Evolutionary conservation across 2,113 vertebrate genomes (phyloP).

Genomic region (Ondatra zibethicus): DNA sequence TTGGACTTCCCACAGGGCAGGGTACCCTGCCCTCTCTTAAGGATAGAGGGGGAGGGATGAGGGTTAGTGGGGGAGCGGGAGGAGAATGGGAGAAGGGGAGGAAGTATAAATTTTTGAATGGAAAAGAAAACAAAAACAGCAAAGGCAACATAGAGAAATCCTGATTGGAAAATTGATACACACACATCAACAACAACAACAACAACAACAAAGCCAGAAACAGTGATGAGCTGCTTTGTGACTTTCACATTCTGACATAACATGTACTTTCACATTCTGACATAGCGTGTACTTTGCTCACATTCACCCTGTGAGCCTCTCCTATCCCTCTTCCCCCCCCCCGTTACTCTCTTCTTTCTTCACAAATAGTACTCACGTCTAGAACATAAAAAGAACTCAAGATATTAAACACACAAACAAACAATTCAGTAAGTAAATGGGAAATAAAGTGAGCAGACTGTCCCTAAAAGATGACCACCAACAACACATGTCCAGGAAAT

Average conservation of each 20-base stretch:
- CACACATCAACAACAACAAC: not conserved
- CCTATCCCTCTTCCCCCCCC: no score
- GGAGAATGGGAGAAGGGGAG: no score
- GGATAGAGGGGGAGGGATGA: no score
- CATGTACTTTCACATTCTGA: no score
- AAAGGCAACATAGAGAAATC: not conserved
- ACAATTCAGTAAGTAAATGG: not conserved
- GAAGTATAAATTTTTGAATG: no score
- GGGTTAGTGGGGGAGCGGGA: no score
- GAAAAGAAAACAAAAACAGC: no score
- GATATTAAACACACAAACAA: not conserved
- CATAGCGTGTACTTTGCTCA: no score
- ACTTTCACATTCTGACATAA: not conserved
- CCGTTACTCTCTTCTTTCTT: not conserved
- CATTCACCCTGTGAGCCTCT: not conserved
- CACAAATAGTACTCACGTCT: not conserved
- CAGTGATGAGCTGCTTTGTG: not conserved
- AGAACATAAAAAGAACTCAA: not conserved
- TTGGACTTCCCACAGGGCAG: no score
- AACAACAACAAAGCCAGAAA: not conserved
- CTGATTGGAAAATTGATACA: not conserved
- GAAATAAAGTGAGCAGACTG: not conserved
- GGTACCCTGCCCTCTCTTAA: no score
- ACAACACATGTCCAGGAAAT: not conserved
- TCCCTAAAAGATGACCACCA: not conserved